These are phyloP conservation scores for Alcis repandata DNA, from an alignment of 2,888 invertebrate species.

Conservation along the genomic window DNA sequence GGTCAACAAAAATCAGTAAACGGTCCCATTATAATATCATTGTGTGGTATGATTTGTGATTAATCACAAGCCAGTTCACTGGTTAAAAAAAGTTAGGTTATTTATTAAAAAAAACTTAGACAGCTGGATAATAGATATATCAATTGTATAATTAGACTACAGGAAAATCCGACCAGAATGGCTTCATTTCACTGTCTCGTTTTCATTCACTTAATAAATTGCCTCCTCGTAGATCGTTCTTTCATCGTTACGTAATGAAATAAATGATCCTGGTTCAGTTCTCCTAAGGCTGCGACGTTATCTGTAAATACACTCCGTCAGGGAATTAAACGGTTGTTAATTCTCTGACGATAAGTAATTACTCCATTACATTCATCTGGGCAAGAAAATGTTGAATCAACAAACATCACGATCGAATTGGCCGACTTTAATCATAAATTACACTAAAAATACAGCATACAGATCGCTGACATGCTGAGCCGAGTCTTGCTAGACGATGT, in stretches of 20 bases:
- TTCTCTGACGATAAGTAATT: constrained; percentile 21
- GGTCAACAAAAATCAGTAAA: too few species aligned
- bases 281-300: neutral
- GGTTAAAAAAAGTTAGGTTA: too few species aligned
- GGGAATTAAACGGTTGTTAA: constrained; percentile 17
- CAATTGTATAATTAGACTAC: neutral
- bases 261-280: constrained; percentile 2
- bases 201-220: constrained; percentile 20
- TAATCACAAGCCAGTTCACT: too few species aligned
- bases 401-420: constrained; percentile 38
- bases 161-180: neutral
- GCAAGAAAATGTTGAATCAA: constrained; percentile 39
- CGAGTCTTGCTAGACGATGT: constrained; percentile 16
- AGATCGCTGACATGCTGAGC: constrained; percentile 19
- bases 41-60: too few species aligned
- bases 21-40: too few species aligned
- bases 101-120: neutral
- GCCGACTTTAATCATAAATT: constrained; percentile 45
- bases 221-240: neutral
- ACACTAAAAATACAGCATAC: constrained; percentile 45
- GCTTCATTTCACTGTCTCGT: constrained; percentile 8
- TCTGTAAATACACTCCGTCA: constrained; percentile 11
- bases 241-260: constrained; percentile 9
- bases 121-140: neutral
- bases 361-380: constrained; percentile 35